These are phyloP conservation scores for Dermatemys mawii DNA, from an alignment of 2,113 vertebrate genomes.

Conservation along the genomic window DNA sequence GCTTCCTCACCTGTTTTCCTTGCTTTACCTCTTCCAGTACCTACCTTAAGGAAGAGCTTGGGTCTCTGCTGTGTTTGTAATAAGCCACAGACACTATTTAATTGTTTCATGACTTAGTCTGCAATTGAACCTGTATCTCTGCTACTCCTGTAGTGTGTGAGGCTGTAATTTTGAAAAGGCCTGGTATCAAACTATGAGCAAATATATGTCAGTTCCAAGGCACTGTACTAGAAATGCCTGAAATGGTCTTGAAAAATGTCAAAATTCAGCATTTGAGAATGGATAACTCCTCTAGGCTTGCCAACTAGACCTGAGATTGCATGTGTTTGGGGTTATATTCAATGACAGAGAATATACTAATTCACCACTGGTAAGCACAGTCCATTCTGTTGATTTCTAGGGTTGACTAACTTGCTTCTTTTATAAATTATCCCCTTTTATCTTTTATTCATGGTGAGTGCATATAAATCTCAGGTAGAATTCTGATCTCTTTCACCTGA, in stretches of 20 bases:
- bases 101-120: background rate
- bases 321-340: background rate
- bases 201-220: background rate
- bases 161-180: background rate
- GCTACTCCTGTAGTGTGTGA: background rate
- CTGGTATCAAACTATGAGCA: background rate
- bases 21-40: background rate
- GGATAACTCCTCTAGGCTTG: background rate
- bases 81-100: background rate
- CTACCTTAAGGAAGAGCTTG: background rate
- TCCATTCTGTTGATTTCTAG: background rate
- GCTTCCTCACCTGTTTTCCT: background rate
- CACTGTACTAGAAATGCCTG: background rate
- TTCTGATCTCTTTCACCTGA: background rate
- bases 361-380: background rate
- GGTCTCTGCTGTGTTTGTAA: background rate
- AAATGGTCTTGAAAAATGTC: background rate
- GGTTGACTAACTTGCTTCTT: background rate
- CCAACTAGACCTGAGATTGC: background rate
- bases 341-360: background rate
- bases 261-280: background rate
- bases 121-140: background rate
- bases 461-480: background rate
- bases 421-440: background rate
- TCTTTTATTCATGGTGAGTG: background rate